Evolutionary conservation across 1,140 invertebrate species (phyloP), one percentile per base, ranked within the genome.

Genomic region (Ceratina australensis): DNA sequence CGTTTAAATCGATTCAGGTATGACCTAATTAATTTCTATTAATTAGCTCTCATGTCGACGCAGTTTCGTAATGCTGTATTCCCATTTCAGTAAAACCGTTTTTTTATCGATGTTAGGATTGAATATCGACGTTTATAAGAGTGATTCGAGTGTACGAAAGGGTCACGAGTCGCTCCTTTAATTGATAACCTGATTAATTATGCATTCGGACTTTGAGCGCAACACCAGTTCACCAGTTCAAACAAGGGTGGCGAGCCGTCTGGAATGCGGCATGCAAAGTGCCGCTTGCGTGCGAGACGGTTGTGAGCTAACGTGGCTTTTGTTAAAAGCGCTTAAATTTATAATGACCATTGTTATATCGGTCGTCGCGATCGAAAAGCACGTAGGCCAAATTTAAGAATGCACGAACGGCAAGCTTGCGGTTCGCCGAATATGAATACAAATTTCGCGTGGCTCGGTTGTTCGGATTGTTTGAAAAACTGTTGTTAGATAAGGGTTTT

Each of bases 151-250:
- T 26, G 57, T 61, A 60, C 50, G 54, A 54, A 47, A 24, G 18
- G 50, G 50, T 49, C 57, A 65, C 72, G 68, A 84, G 66, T 81
- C 72, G 73, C 57, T 71, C 67, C 73, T 85, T 83, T 81, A 83
- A 85, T 86, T 85, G 84, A 86, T 86, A 83, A 85, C 68, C 67
- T 65, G 78, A 85, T 86, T 86, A 83, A 85, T 86, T 86, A 83
- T 79, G 75, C 82, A 83, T 86, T 86, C 72, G 79, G 80, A 81
- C 73, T 86, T 77, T 65, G 75, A 77, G 83, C 74, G 79, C 82
- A 81, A 75, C 79, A 78, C 66, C 66, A 74, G 68, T 81, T 75
- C 67, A 33, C 67, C 66, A 79, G 81, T 71, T 80, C 75, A 82
- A 86, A 87, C 84, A 84, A 83, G 82, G 77, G 79, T 84, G 82